Evolutionary conservation across 1,140 invertebrate species (phyloP).

Genomic region (Luehdorfia chinensis): DNA sequence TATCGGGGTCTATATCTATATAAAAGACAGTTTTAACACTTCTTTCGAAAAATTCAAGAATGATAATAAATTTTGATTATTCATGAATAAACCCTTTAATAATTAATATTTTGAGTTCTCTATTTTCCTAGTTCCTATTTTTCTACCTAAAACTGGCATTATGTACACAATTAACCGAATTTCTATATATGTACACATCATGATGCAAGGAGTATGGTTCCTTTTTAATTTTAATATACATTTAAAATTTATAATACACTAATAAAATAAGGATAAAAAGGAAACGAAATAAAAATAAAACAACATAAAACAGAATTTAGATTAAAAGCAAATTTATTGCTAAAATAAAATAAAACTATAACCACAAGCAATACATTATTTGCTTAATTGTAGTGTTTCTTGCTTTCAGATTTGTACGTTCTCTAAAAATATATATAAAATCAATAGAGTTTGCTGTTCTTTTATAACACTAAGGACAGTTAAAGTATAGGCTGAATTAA

Average conservation of each 20-base stretch:
- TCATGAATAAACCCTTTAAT: conserved; percentile 42
- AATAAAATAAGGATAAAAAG: conserved; percentile 44
- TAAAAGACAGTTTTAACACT: conserved; percentile 14
- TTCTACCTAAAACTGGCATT: conserved; percentile 50
- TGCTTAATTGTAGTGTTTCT: conserved; percentile 50
- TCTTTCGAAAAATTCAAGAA: conserved; percentile 28
- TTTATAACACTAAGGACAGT: conserved; percentile 25
- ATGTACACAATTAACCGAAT: conserved; percentile 52
- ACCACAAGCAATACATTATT: conserved; percentile 67
- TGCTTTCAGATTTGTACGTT: conserved; percentile 60
- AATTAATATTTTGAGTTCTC: conserved; percentile 35
- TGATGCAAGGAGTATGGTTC: conserved; percentile 77
- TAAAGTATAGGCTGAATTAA: conserved; percentile 7
- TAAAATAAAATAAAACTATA: conserved; percentile 75
- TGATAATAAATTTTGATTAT: conserved; percentile 46
- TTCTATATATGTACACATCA: conserved; percentile 52
- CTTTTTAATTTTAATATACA: conserved; percentile 46
- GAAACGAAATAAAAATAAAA: conserved; percentile 58
- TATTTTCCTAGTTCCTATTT: conserved; percentile 43
- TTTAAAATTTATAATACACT: conserved; percentile 48
- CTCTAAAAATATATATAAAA: conserved; percentile 47
- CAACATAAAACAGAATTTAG: conserved; percentile 65
- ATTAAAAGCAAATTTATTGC: conserved; percentile 78
- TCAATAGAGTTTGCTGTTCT: conserved; percentile 27
- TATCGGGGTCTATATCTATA: too few relatives aligned